Evolutionary conservation across 2,113 vertebrate genomes (phyloP).

Genomic region (Microcebus murinus): DNA sequence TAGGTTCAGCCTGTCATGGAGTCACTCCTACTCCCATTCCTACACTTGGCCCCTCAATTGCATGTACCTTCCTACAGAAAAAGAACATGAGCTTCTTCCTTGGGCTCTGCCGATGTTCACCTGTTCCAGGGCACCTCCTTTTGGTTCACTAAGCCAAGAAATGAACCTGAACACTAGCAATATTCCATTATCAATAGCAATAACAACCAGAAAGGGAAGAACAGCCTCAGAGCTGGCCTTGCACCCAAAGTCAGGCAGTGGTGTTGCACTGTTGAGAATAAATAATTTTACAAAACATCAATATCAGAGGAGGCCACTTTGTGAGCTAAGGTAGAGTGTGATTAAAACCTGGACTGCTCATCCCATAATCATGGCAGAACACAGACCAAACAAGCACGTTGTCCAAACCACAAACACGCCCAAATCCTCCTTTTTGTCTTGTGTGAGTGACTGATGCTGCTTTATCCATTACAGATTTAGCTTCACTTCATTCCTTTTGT

Average conservation of each 20-base stretch:
- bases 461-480: neutral
- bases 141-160: neutral
- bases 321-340: neutral
- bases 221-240: neutral
- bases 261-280: neutral
- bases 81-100: neutral
- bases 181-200: neutral
- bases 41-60: too few relatives aligned
- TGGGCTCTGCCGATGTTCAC: neutral
- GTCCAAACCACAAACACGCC: neutral
- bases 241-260: neutral
- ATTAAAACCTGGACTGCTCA: neutral
- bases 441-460: neutral
- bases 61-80: neutral
- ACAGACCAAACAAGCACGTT: neutral
- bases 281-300: neutral
- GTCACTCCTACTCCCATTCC: too few relatives aligned
- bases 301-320: neutral
- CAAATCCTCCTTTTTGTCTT: neutral
- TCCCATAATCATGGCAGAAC: neutral
- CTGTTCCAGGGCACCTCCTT: neutral
- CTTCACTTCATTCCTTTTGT: neutral
- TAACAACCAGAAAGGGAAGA: neutral
- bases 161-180: neutral
- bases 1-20: too few relatives aligned